Evolutionary conservation across 2,888 invertebrate genomes (phyloP), one percentile per base, ranked within the genome.

Genomic region (Acanthosepion pharaonis): DNA sequence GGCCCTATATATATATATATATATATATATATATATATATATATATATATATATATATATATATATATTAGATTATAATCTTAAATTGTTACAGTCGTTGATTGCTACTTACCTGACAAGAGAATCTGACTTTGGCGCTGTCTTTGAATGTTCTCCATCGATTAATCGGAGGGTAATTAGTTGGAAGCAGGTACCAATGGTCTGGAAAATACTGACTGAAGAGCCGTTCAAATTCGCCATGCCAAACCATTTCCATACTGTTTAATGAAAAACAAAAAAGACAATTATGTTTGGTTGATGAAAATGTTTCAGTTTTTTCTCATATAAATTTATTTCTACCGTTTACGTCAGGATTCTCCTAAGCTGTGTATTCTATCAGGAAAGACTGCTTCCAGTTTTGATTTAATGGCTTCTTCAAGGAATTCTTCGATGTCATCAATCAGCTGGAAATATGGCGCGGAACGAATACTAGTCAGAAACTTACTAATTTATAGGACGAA

Each of bases 181-280:
- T 97, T 8, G 97, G 97, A 28, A 97, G 96, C n/a, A 97, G 96
- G 95, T 96, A 96, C 97, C 97, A 97, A 91, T 95, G 95, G 95
- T 97, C 97, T 33, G 97, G 97, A 94, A 95, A 96, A 96, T 97
- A 97, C 95, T 97, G 96, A 55, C 96, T 95, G 95, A 97, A 97
- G 91, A 97, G 95, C 42, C 96, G 96, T 94, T 97, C 96, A 95
- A 97, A 97, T 95, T 97, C 97, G 18, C 97, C 96, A 95, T 97
- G 97, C 97, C 97, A 97, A n/a, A 97, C 97, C 95, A 97, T 95
- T 95, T 97, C 97, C 97, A 97, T 97, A 95, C 97, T 97, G 96
- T 95, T 96, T 95, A 78, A 95, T 95, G 55, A 64, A 28, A 95
- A 92, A 93, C 94, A 94, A 91, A 49, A 33, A 28, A 59, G 20